Evolutionary conservation across 2,888 invertebrate species (phyloP).

Genomic region (Drosophila peninsularis): DNA sequence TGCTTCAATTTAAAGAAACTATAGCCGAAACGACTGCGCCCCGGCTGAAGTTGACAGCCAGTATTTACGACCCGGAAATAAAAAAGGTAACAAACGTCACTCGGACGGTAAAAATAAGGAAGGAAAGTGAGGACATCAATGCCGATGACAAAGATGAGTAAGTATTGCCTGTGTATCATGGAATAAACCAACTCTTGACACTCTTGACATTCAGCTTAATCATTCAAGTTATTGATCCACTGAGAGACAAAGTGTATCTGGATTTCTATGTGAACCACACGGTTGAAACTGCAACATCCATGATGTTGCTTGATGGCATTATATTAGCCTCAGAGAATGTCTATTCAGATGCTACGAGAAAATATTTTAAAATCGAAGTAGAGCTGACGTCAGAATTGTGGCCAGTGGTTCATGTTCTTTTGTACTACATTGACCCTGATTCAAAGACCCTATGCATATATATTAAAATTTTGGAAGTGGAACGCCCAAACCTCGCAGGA

Average conservation of each 20-base stretch:
- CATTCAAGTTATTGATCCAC: too few species aligned
- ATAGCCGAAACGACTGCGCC: background rate
- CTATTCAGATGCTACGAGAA: background rate
- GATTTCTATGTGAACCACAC: background rate
- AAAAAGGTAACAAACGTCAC: background rate
- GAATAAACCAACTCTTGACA: too few species aligned
- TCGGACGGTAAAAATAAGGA: background rate
- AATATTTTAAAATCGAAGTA: background rate
- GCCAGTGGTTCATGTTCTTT: background rate
- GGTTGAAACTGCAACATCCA: background rate
- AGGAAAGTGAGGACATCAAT: too few species aligned
- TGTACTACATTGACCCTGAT: background rate
- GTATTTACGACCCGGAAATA: constrained; percentile 1
- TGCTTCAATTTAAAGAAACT: background rate
- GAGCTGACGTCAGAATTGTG: background rate
- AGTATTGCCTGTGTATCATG: too few species aligned
- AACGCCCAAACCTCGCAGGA: background rate
- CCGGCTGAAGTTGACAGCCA: background rate
- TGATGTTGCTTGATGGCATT: background rate
- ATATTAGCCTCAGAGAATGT: background rate
- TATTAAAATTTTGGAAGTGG: background rate
- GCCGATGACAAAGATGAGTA: too few species aligned
- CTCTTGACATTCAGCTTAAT: too few species aligned
- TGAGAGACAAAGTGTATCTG: too few species aligned
- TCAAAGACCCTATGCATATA: background rate